Evolutionary conservation across 2,888 invertebrate genomes (phyloP).

Genomic region (Charanyca ferruginea): DNA sequence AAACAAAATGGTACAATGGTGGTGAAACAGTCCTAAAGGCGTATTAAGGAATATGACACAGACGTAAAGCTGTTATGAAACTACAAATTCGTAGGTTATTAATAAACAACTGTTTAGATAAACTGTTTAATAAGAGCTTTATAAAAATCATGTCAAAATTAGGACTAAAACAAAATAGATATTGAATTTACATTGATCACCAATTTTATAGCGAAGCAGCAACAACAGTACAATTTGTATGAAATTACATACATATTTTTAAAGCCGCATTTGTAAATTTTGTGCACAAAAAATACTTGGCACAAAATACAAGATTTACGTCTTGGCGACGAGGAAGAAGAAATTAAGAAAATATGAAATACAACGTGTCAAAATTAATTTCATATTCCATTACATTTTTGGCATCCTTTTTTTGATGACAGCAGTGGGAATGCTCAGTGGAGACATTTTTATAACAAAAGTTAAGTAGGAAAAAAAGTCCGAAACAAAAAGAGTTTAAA

Average conservation of each 20-base stretch:
- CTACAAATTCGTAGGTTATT: background rate
- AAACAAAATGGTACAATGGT: background rate
- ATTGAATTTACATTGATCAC: too few relatives aligned
- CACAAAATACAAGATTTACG: constrained; percentile 31
- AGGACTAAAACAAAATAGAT: too few relatives aligned
- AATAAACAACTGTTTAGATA: background rate
- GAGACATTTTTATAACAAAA: constrained; percentile 14
- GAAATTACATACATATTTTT: constrained; percentile 6
- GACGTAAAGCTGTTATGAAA: background rate
- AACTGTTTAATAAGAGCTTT: too few relatives aligned
- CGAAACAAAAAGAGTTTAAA: constrained; percentile 27
- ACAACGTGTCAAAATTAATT: constrained; percentile 33
- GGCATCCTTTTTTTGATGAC: constrained; percentile 20
- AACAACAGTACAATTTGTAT: background rate
- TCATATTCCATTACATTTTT: constrained; percentile 35
- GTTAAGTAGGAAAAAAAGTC: background rate
- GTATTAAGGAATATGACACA: background rate
- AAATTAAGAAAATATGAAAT: constrained; percentile 49
- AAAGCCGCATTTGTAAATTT: constrained; percentile 26
- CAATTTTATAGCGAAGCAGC: background rate
- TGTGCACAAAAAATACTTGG: constrained; percentile 34
- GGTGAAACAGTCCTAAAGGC: background rate
- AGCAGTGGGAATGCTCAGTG: constrained; percentile 8
- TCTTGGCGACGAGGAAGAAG: constrained; percentile 30
- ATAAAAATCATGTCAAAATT: too few relatives aligned